Evolutionary conservation across 2,888 invertebrate genomes (phyloP), one percentile per base, ranked within the genome.

Genomic region (Mythimna ferrago): DNA sequence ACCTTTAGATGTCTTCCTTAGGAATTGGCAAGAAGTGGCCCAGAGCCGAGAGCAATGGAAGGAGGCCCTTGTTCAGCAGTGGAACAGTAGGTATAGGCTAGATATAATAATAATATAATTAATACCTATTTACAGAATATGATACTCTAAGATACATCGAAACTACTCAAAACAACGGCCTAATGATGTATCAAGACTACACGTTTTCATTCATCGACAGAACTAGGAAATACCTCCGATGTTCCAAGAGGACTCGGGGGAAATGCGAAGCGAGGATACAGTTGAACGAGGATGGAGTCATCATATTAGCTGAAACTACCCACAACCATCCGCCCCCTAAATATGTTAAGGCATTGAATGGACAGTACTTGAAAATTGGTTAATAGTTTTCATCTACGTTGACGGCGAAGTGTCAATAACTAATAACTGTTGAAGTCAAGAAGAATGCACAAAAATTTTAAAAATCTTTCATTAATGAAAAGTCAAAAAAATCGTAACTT

Each of bases 181-280:
- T 89, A 16, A 70, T 87, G 32, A 81, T 88, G 78, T 86, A 85
- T 41, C 60, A 82, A 66, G 65, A 83, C 32, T 84, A 87, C 69
- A 74, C 84, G 19, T 91, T 86, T 78, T 88, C 87, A 5, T 88
- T 80, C 44, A 32, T 77, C 32, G 82, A 86, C 35, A 86, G 76
- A 57, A 74, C 66, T 2, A 89, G 74, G 66, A 86, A 58, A 61
- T 84, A 87, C 32, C 80, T 92, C 21, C 73, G 88, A 6, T 92
- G 92, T 60, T 91, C 91, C 0, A 89, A 78, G 54, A 80, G 81
- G 32, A 51, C 73, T 7, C 79, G 86, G 7, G 88, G 86, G 2
- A 87, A 87, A 38, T 89, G 89, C 48, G 71, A 83, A 64, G 89
- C 89, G 5, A 87, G 71, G 21, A 65, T 89, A 38, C 72, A 78